Evolutionary conservation across 2,113 vertebrate genomes (phyloP).

Genomic region (Crotophaga sulcirostris): DNA sequence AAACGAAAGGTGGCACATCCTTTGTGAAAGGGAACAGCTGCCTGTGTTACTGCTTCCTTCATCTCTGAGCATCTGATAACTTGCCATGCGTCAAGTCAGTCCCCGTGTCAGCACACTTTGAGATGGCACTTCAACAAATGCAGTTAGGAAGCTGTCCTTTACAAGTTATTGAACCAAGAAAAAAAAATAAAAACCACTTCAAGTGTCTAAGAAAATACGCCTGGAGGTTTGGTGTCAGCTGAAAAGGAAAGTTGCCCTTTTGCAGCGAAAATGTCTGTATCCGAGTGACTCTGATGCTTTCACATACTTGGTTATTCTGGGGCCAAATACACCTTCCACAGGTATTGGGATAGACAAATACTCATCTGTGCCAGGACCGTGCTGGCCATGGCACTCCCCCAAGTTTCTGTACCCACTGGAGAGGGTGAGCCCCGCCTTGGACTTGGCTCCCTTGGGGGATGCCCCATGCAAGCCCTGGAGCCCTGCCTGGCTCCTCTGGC

Average conservation of each 20-base stretch:
- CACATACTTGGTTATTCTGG: neutral
- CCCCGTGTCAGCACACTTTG: constrained; percentile 12
- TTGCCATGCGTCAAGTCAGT: constrained; percentile 35
- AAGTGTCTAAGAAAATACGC: neutral
- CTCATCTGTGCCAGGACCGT: neutral
- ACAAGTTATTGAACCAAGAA: constrained; percentile 39
- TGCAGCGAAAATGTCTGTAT: neutral
- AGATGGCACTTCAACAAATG: constrained; percentile 51
- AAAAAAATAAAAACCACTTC: neutral
- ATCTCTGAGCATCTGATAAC: constrained; percentile 62
- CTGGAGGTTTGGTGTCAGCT: constrained; percentile 5
- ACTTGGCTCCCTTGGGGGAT: fast-evolving
- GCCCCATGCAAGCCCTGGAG: fast-evolving
- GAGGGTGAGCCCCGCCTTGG: neutral
- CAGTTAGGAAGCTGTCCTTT: constrained; percentile 45
- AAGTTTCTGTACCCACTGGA: fast-evolving
- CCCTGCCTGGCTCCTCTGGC: fast-evolving
- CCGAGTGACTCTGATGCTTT: neutral
- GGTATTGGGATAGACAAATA: neutral
- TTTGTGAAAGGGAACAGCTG: constrained; percentile 46
- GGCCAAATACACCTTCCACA: neutral
- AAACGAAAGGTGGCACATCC: constrained; percentile 56
- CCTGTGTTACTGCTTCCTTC: constrained; percentile 41
- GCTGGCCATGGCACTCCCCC: neutral
- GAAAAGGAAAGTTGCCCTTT: neutral